Evolutionary conservation across 2,113 vertebrate species (phyloP).

Genomic region (Muntiacus muntjak): DNA sequence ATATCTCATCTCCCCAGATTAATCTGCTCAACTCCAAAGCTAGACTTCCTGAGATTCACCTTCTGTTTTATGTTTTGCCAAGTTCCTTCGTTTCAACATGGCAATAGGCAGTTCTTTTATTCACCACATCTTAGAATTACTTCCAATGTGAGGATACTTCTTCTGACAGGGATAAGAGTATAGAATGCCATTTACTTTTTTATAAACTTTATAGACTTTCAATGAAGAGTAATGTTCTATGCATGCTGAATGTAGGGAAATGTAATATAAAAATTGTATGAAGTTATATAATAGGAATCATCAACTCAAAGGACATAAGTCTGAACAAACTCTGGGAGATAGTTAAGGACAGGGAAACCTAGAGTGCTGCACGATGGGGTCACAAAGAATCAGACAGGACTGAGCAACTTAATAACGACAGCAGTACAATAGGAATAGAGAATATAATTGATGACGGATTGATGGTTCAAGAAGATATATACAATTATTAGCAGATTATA

Average conservation of each 20-base stretch:
- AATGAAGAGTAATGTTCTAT: background rate
- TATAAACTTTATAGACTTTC: background rate
- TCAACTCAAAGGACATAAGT: background rate
- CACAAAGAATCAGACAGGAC: accelerated
- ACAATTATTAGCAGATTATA: background rate
- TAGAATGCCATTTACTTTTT: background rate
- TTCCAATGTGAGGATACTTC: background rate
- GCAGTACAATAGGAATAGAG: background rate
- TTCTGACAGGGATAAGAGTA: background rate
- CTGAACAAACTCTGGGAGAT: background rate
- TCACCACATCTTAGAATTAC: background rate
- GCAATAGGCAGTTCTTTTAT: background rate
- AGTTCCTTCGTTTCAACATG: background rate
- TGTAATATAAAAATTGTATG: background rate
- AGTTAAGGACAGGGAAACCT: background rate
- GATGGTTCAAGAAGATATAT: background rate
- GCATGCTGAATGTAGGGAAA: background rate
- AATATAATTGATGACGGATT: background rate
- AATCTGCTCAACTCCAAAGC: background rate
- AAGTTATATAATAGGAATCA: background rate
- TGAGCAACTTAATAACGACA: background rate
- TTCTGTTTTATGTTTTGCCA: background rate
- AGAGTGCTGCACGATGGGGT: background rate
- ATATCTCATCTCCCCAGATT: background rate
- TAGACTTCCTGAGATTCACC: background rate